Conservation (phyloP, 2,113 vertebrate genomes). For the Aegithalos caudatus region DNA sequence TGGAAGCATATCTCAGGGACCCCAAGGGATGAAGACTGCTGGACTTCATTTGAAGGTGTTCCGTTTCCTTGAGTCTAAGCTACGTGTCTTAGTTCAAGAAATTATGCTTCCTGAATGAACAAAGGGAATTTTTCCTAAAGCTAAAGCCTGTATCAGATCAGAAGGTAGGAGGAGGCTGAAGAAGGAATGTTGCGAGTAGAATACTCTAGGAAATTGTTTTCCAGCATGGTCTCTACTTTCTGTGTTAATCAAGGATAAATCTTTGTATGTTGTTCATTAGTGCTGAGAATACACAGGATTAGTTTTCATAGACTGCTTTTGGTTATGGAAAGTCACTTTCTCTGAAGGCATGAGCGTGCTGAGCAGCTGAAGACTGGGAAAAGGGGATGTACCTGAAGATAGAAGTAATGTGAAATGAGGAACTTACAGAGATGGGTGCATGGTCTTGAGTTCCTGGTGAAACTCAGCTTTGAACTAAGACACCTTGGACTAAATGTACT, state of each 20-base stretch:
- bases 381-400: background rate
- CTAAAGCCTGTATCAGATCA: background rate
- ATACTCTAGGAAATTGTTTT: background rate
- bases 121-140: background rate
- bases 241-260: background rate
- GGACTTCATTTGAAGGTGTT: background rate
- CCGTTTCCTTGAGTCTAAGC: background rate
- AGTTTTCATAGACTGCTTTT: background rate
- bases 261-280: background rate
- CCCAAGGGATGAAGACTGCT: background rate
- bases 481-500: background rate
- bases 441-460: background rate
- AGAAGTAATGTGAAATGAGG: background rate
- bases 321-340: background rate
- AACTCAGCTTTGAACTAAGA: background rate
- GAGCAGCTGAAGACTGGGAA: background rate
- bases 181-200: background rate
- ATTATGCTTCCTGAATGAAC: background rate
- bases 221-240: background rate
- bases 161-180: background rate
- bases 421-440: background rate
- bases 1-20: background rate
- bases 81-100: background rate
- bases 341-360: background rate
- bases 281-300: background rate